Evolutionary conservation across 2,797 vertebrate genomes (phyloP).

Genomic region (Sebastes trivittatus): DNA sequence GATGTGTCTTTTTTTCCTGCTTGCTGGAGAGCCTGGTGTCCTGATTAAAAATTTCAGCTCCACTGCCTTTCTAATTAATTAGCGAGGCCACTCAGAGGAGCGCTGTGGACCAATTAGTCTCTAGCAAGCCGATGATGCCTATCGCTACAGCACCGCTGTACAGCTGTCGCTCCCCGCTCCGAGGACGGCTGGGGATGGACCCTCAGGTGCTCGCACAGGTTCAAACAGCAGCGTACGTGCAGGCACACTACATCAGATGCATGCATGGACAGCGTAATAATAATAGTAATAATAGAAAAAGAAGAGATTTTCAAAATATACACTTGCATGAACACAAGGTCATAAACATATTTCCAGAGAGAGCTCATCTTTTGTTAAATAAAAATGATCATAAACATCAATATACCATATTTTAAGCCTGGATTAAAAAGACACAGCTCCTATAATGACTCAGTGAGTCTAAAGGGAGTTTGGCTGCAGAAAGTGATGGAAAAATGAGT

Average conservation of each 20-base stretch:
- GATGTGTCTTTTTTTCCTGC: conserved; percentile 61
- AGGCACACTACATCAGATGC: conserved; percentile 37
- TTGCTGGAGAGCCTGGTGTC: conserved; percentile 75
- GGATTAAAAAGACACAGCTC: not conserved
- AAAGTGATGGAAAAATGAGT: not conserved
- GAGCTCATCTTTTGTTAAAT: not conserved
- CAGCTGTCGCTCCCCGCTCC: conserved; percentile 81
- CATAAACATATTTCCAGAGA: not conserved
- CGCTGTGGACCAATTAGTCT: conserved; percentile 82
- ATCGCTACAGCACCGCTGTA: conserved; percentile 76
- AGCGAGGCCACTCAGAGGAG: conserved; percentile 81
- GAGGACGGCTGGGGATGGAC: conserved; percentile 69
- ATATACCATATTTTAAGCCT: not conserved
- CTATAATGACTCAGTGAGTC: not conserved
- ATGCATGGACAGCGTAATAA: not conserved
- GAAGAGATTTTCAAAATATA: not conserved
- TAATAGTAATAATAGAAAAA: not conserved
- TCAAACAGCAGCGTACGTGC: conserved; percentile 53
- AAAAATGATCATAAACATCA: not conserved
- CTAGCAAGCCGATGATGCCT: conserved; percentile 81
- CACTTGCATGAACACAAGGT: not conserved
- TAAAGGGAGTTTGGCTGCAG: not conserved
- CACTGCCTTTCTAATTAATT: conserved; percentile 87
- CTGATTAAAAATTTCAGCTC: conserved; percentile 88
- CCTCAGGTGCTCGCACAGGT: conserved; percentile 76